phyloP scores from a whole-genome alignment of 92 coral and sea anemone species.

The Paragorgia papillata region DNA sequence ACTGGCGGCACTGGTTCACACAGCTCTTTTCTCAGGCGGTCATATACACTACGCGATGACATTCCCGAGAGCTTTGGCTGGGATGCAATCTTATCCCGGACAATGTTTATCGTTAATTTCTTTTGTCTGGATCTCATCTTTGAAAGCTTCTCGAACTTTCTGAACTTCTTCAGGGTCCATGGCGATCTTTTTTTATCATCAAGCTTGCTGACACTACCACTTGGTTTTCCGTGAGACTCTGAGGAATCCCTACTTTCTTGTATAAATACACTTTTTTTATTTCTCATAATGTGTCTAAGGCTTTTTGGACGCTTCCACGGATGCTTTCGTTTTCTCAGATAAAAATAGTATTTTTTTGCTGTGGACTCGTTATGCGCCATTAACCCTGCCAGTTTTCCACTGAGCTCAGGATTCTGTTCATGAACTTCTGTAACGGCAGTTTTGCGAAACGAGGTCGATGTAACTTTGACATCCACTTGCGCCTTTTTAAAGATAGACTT shows the following conservation, averaged over 20 bases:
- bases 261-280: not conserved
- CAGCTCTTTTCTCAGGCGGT: not conserved
- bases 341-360: slow-evolving; percentile 16
- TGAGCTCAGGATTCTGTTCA: not conserved
- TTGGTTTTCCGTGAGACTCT: not conserved
- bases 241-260: not conserved
- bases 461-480: slow-evolving; percentile 38
- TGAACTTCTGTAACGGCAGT: slow-evolving; percentile 37
- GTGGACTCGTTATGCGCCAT: slow-evolving; percentile 25
- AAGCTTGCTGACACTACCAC: not conserved
- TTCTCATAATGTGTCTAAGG: not conserved
- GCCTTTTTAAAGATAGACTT: slow-evolving; percentile 57
- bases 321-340: not conserved
- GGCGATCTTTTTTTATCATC: not conserved
- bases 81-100: not conserved
- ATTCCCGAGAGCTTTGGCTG: not conserved
- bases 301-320: slow-evolving; percentile 16
- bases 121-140: not conserved
- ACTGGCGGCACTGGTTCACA: no score
- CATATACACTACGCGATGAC: slow-evolving; percentile 18
- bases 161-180: not conserved
- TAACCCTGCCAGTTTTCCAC: slow-evolving; percentile 8
- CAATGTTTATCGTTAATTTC: not conserved
- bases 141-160: not conserved
- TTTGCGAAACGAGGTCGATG: slow-evolving; percentile 54